Percentiles rank a stretch among this genome's conserved stretches.
Conservation (phyloP, 2,797 vertebrate genomes). For the Coregonus ussuriensis region DNA sequence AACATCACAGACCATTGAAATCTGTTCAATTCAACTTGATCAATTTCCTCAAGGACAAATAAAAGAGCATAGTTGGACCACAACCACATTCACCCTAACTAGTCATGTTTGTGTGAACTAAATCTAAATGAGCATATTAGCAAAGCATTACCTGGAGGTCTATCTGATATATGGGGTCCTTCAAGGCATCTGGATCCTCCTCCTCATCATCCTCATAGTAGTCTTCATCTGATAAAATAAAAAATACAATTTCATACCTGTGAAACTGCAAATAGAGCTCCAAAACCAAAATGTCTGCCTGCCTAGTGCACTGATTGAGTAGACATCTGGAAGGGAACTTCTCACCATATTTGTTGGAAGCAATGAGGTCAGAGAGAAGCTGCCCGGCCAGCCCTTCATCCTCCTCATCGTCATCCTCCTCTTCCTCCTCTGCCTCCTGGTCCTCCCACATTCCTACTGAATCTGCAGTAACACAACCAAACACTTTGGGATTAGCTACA, state of each 20-base stretch:
- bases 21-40: neutral
- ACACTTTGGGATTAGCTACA: neutral
- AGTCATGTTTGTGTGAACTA: neutral
- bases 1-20: neutral
- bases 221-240: slow-evolving; percentile 86
- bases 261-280: neutral
- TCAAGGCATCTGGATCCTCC: slow-evolving; percentile 95
- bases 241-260: neutral
- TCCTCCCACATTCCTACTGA: slow-evolving; percentile 97
- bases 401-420: slow-evolving; percentile 71
- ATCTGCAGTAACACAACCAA: slow-evolving; percentile 70
- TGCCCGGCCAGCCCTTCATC: slow-evolving; percentile 92
- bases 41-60: neutral
- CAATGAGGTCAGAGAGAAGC: slow-evolving; percentile 94
- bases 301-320: neutral
- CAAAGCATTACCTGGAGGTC: slow-evolving; percentile 89
- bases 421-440: slow-evolving; percentile 85
- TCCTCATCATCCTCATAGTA: slow-evolving; percentile 97
- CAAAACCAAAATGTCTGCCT: neutral
- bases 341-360: slow-evolving; percentile 95
- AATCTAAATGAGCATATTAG: neutral
- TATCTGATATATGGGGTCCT: slow-evolving; percentile 96
- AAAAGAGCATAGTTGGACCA: neutral
- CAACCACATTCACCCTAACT: neutral
- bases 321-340: neutral